Evolutionary conservation across 2,113 vertebrate species (phyloP), one percentile per base, ranked within the genome.

Genomic region (Otolemur garnettii): DNA sequence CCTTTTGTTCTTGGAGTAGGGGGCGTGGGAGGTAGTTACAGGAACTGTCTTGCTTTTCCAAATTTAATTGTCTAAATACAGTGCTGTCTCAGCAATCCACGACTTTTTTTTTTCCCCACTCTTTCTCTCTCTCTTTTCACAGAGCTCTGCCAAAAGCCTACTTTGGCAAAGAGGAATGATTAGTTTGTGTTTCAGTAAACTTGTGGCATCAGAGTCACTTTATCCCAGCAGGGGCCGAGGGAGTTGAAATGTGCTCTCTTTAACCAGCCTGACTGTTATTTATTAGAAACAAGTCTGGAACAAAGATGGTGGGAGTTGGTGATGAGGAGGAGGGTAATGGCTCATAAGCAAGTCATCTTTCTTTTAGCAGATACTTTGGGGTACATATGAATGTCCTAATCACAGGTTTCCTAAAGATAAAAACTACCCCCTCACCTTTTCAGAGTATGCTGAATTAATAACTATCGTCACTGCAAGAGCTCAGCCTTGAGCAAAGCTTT

Each of bases 31-130:
- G 88, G 89, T 96, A 90, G 92, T 93, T 96, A 97, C 91, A 94
- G 94, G 87, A 97, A 96, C 94, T 94, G 93, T 96, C 95, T 97
- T 97, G 91, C 96, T 96, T 93, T 98, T 97, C 94, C 74, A 97
- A 96, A 97, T 97, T 93, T 95, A 98, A 98, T 97, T 97, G 96
- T 96, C 94, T 97, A 97, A 98, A 97, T 95, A 96, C 87, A 95
- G 91, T 86, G 95, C 97, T 96, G 94, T 97, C 96, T 98, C 95
- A 97, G 98, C 96, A 97, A 91, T 94, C 94, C 53, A 62, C 71
- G 68, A 24, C 71, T 71, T 77, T 93, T 82, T 50, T 53, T n/a
- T 18, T 33, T 50, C 79, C 92, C 78, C 87, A 13, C 66, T 80
- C 80, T 38, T 50, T 68, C 79, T 74, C 33, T 80, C 35, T 74